These are phyloP conservation scores for Cossypha heuglini DNA, from an alignment of 2,797 vertebrate species.

Conservation along the genomic window DNA sequence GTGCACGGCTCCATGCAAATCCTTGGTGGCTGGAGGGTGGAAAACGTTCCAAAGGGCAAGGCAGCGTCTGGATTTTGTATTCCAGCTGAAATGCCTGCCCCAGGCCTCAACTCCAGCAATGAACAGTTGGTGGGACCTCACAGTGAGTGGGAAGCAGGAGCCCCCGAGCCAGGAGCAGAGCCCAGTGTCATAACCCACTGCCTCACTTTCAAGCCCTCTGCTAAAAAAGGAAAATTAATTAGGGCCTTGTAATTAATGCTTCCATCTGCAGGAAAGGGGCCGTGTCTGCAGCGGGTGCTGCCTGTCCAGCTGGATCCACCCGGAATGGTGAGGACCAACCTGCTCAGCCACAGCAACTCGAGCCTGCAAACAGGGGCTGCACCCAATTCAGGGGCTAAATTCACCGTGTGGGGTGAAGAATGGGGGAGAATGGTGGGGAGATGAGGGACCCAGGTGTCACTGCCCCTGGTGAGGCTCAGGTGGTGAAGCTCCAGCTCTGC, in stretches of 20 bases:
- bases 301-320: background rate
- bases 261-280: background rate
- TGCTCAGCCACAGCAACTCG: background rate
- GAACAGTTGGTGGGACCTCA: background rate
- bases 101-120: background rate
- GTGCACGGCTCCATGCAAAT: background rate
- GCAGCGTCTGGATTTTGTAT: background rate
- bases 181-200: background rate
- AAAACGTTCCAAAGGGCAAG: background rate
- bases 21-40: background rate
- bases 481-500: background rate
- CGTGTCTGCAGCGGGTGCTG: background rate
- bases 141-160: rapidly evolving
- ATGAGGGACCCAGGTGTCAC: rapidly evolving
- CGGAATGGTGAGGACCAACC: rapidly evolving
- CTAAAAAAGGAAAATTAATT: conserved; percentile 12
- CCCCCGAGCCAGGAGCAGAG: rapidly evolving
- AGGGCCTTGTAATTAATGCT: conserved; percentile 18
- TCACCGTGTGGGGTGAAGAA: rapidly evolving
- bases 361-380: background rate
- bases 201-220: background rate
- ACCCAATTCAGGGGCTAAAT: rapidly evolving
- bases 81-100: rapidly evolving
- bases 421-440: no score
- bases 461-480: rapidly evolving